Evolutionary conservation across 2,797 vertebrate genomes (phyloP), one percentile per base, ranked within the genome.

Genomic region (Ibycter americanus): DNA sequence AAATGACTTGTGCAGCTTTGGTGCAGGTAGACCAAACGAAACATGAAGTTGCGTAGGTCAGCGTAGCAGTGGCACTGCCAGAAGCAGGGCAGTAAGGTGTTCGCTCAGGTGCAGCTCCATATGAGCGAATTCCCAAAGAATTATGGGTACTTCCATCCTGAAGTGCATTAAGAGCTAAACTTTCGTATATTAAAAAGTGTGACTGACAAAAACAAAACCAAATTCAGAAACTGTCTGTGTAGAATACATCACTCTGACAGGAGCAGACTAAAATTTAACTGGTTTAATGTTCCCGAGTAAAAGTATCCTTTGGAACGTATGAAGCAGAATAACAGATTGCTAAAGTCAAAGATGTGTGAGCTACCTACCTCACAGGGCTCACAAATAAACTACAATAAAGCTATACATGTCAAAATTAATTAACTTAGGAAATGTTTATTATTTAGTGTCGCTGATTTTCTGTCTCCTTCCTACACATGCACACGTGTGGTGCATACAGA

Each of bases 401-500:
- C 47, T 88, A 83, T 78, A 54, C 26, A 14, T 71, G 76, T 90
- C 85, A 95, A 94, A 94, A 94, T 88, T 74, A 89, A 93, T 96
- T 91, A 95, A 90, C 40, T 15, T 77, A 90, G 66, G 49, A 77
- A 56, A 74, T 42, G 27, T 78, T 91, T 93, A 42, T 73, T 89
- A 74, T 83, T 85, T 52, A 51, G 22, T 46, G 18, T 83, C 83
- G 56, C 82, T 91, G 72, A 83, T 91, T 93, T 91, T 87, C 72
- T 77, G 14, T 76, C 76, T 83, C 40, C 4, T 36, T 42, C 8
- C 56, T 67, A 10, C 20, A 8, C 9, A n/a, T 0, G 1, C 21
- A 63, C 31, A 56, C 1, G 0, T 58, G 32, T 0, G 0, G 32
- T 0, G 0, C 32, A 15, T 68, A 76, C 34, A 66, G 42, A 80